phyloP scores from a whole-genome alignment of 1,140 invertebrate species.

The Pseudachorutes palmiensis region DNA sequence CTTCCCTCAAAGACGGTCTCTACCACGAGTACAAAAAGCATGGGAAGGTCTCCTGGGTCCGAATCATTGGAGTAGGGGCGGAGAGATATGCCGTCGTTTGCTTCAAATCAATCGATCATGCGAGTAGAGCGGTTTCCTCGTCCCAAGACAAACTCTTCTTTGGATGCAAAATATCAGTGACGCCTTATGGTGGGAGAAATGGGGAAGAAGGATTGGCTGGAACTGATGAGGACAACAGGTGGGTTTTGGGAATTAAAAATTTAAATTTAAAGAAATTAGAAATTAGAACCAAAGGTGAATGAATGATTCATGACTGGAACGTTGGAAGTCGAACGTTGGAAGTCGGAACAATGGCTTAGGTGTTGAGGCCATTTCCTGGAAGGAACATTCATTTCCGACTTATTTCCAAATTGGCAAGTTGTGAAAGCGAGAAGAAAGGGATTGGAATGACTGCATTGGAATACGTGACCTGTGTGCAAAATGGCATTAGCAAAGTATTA shows the following conservation, averaged over 20 bases:
- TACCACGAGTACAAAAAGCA: conserved; percentile 99
- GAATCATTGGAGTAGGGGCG: conserved; percentile 69
- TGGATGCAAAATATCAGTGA: conserved; percentile 87
- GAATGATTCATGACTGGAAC: too few relatives aligned
- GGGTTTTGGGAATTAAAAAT: conserved; percentile 12
- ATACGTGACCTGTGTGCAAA: conserved; percentile 2
- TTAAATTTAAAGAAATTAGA: too few relatives aligned
- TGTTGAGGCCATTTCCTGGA: too few relatives aligned
- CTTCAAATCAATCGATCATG: conserved; percentile 94
- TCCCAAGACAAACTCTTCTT: conserved; percentile 95
- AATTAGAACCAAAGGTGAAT: too few relatives aligned
- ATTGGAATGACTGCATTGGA: neutral
- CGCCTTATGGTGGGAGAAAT: conserved; percentile 51
- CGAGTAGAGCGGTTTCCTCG: conserved; percentile 86
- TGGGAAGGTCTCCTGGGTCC: conserved; percentile 92
- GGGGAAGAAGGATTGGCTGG: conserved; percentile 25
- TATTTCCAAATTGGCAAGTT: too few relatives aligned
- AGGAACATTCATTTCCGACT: too few relatives aligned
- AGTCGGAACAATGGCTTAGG: too few relatives aligned
- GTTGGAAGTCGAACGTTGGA: too few relatives aligned
- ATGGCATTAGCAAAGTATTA: neutral
- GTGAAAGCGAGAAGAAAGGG: neutral
- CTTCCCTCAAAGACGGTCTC: conserved; percentile 79
- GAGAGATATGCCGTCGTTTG: conserved; percentile 80
- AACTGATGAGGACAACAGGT: conserved; percentile 36